Conservation (phyloP, 2,888 invertebrate species). For the Chrysina gloriosa region DNA sequence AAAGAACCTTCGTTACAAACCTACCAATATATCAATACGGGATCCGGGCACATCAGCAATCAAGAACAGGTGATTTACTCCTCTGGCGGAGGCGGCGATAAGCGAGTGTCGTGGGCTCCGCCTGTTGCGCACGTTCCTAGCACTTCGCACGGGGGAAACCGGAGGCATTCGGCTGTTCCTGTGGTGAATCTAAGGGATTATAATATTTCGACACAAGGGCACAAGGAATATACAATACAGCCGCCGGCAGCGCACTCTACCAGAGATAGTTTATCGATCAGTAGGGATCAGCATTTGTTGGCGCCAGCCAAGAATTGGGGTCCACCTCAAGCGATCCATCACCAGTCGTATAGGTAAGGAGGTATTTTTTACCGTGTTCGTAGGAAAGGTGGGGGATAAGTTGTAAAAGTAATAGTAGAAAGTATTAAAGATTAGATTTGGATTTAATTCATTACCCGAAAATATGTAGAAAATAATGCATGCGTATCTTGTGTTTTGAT, state of each 20-base stretch:
- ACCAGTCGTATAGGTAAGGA: conserved; percentile 66
- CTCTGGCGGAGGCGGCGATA: conserved; percentile 60
- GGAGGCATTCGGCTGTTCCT: conserved; percentile 63
- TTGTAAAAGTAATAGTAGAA: too few species aligned
- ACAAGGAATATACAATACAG: conserved; percentile 69
- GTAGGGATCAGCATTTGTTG: conserved; percentile 71
- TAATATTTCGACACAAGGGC: conserved; percentile 63
- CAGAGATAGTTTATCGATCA: conserved; percentile 63
- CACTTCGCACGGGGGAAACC: conserved; percentile 58
- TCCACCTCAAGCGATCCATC: conserved; percentile 64
- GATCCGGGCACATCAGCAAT: conserved; percentile 61
- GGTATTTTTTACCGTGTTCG: neutral
- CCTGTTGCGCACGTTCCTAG: conserved; percentile 65
- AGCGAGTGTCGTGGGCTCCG: conserved; percentile 71
- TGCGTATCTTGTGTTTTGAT: conserved; percentile 7
- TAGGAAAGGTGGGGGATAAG: neutral
- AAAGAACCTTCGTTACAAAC: conserved; percentile 64
- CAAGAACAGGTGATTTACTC: conserved; percentile 44
- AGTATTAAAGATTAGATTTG: too few species aligned
- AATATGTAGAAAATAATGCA: too few species aligned
- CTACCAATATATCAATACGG: conserved; percentile 65
- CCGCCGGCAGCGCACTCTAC: conserved; percentile 71
- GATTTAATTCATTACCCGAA: too few species aligned
- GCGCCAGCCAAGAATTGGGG: conserved; percentile 66
- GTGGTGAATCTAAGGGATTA: conserved; percentile 64